These are phyloP conservation scores for Tenrec ecaudatus DNA, from an alignment of 2,113 vertebrate species.

Conservation along the genomic window DNA sequence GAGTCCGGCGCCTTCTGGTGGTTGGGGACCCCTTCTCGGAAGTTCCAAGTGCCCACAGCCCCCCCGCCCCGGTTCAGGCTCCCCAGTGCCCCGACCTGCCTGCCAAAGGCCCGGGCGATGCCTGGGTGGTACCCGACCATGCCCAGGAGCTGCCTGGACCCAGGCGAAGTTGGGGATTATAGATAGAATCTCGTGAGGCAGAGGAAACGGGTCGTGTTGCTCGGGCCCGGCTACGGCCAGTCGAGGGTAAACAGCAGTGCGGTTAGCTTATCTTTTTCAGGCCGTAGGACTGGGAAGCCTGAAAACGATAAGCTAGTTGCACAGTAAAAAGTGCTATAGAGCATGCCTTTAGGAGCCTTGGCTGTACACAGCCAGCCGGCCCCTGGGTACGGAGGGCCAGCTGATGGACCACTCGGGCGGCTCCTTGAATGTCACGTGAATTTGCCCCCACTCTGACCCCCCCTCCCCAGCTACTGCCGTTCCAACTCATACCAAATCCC, in stretches of 20 bases:
- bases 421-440: too few relatives aligned
- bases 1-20: neutral
- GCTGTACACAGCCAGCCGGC: neutral
- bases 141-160: slow-evolving; percentile 51
- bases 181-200: slow-evolving; percentile 15
- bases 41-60: slow-evolving; percentile 36
- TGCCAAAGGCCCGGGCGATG: neutral
- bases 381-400: too few relatives aligned
- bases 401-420: too few relatives aligned
- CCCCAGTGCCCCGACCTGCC: neutral
- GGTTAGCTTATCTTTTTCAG: neutral
- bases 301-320: too few relatives aligned
- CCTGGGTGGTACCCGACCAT: neutral
- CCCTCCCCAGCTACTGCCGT: too few relatives aligned
- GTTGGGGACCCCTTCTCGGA: slow-evolving; percentile 37
- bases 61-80: neutral
- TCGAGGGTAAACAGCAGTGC: neutral
- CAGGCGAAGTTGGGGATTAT: slow-evolving; percentile 72
- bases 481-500: too few relatives aligned
- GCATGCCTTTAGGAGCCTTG: neutral
- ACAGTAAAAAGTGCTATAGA: neutral
- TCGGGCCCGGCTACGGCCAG: neutral
- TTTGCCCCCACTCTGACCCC: neutral
- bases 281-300: neutral
- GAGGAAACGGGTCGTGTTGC: slow-evolving; percentile 3